Evolutionary conservation across 2,888 invertebrate genomes (phyloP), one percentile per base, ranked within the genome.

Genomic region (Rhamnusium bicolor): DNA sequence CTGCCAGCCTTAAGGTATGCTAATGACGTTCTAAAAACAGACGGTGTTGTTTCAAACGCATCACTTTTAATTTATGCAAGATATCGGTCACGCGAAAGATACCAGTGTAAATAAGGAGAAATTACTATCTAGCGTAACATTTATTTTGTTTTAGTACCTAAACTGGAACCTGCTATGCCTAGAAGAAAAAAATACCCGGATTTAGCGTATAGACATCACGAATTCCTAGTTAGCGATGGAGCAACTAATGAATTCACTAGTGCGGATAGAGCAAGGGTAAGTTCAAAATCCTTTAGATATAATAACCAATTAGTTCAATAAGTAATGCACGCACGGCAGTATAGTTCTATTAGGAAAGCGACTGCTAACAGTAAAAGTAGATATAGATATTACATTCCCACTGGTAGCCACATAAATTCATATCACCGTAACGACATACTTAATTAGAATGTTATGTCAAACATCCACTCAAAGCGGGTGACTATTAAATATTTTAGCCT

Each of bases 111-210:
- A 46, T 7, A 21, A 56, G n/a, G 18, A 10, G 63, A 14, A 51
- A 51, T 51, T 27, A n/a, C 40, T n/a, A 2, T 53, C 53, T 4
- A 18, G 18, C 18, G 14, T 56, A 56, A 56, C 27, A 27, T 19
- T n/a, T 2, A 51, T 69, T 24, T 70, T 53, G 65, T 79, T 79
- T 77, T 82, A 87, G 87, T 85, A 81, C 84, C 90, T 79, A 91
- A 91, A 71, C 92, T 94, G 90, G 96, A 96, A 89, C 95, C 95
- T 81, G 94, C 95, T 77, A 91, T 96, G 90, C 95, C 95, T 79
- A 92, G 96, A 81, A 92, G 95, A 87, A 96, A 95, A 92, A 96
- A 96, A 90, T 95, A 95, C 88, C 96, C 96, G 60, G 95, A 95
- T 83, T 91, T 95, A 86, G 95, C 96, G 84, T 95, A 96, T 91